phyloP scores from a whole-genome alignment of 2,113 vertebrate species.

The Vulpes ferrilata region DNA sequence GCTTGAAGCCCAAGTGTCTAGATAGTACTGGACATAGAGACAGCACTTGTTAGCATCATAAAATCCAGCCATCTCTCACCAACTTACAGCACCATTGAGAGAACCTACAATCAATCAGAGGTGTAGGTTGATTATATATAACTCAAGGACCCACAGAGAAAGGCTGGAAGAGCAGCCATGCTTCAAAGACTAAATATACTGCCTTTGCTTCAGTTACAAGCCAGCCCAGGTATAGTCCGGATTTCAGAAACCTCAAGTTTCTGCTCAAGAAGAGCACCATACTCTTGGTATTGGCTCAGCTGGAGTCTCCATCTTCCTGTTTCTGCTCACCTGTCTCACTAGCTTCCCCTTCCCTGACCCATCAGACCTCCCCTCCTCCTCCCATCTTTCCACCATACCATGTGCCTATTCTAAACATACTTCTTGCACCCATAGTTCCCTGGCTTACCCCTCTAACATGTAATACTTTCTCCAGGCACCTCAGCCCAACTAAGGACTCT shows the following conservation, averaged over 20 bases:
- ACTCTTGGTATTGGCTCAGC: not conserved
- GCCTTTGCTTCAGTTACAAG: not conserved
- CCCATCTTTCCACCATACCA: not conserved
- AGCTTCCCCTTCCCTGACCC: not conserved
- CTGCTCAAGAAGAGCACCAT: not conserved
- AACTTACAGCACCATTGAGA: not conserved
- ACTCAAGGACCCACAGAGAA: not conserved
- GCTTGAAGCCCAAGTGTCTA: not conserved
- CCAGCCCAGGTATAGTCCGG: not conserved
- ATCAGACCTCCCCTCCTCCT: not conserved
- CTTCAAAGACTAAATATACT: not conserved
- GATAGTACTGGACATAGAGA: not conserved
- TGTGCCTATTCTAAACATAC: no score
- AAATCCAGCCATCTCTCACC: not conserved
- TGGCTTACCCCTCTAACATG: not conserved
- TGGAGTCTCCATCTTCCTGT: not conserved
- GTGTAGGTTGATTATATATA: not conserved
- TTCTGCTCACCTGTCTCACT: not conserved
- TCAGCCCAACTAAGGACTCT: not conserved
- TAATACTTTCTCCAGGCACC: not conserved
- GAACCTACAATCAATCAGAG: not conserved
- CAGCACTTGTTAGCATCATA: not conserved
- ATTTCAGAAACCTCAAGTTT: not conserved
- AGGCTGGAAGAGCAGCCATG: not conserved
- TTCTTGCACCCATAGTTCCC: not conserved